Percentiles rank a stretch among this genome's conserved stretches.
Conservation (phyloP, 2,888 invertebrate genomes). For the Lithophane ornitopus region DNA sequence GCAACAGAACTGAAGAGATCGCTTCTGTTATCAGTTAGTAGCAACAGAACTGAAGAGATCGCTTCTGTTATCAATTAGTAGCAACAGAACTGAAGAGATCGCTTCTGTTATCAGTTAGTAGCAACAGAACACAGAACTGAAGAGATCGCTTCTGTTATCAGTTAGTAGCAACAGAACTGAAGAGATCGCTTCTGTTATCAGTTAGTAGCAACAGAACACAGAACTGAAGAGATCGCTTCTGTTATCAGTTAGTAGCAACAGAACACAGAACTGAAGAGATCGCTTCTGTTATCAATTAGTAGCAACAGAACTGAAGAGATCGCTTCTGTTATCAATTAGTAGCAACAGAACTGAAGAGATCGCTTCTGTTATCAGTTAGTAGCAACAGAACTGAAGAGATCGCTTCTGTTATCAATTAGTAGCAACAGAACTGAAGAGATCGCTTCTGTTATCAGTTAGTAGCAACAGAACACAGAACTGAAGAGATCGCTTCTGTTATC, state of each 20-base stretch:
- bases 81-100: background rate
- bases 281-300: background rate
- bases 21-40: background rate
- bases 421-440: constrained; percentile 1
- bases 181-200: constrained; percentile 5
- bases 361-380: background rate
- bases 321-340: background rate
- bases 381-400: constrained; percentile 1
- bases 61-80: background rate
- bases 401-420: background rate
- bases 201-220: background rate
- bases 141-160: constrained; percentile 5
- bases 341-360: constrained; percentile 1
- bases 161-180: background rate
- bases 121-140: background rate
- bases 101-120: background rate
- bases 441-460: background rate
- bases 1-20: background rate
- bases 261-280: constrained; percentile 1
- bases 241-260: background rate
- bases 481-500: constrained; percentile 5
- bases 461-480: background rate
- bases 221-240: constrained; percentile 3
- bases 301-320: constrained; percentile 1
- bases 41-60: background rate